Conservation (phyloP, 2,888 invertebrate genomes). For the Notocelia uddmanniana region DNA sequence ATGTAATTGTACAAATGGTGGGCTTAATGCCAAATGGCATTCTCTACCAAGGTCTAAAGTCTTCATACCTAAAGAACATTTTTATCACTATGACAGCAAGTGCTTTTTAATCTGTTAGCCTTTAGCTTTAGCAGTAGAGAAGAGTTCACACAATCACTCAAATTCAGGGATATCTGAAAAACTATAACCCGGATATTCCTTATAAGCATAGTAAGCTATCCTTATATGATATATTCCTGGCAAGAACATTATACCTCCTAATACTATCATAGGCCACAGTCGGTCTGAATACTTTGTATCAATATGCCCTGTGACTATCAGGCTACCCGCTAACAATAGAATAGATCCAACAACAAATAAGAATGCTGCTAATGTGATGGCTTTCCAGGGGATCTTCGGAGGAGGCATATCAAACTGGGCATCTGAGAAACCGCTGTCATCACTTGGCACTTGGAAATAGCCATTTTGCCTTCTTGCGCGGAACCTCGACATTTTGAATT, state of each 20-base stretch:
- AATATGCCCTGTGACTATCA: conserved; percentile 93
- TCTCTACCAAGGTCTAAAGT: background rate
- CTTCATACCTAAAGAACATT: background rate
- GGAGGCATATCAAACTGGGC: conserved; percentile 89
- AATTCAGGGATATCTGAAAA: conserved; percentile 96
- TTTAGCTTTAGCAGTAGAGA: background rate
- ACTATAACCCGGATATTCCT: conserved; percentile 93
- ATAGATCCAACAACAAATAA: conserved; percentile 92
- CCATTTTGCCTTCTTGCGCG: conserved; percentile 86
- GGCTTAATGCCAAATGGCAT: too few relatives aligned
- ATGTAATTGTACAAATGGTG: too few relatives aligned
- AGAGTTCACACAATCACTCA: conserved; percentile 74
- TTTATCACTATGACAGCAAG: background rate
- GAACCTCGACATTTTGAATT: conserved; percentile 86
- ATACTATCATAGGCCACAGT: conserved; percentile 94
- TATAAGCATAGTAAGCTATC: conserved; percentile 94
- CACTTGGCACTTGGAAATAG: conserved; percentile 84
- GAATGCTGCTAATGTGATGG: conserved; percentile 90
- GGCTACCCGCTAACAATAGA: conserved; percentile 90
- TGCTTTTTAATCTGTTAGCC: background rate
- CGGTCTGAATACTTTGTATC: conserved; percentile 94
- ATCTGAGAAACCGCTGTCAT: conserved; percentile 89
- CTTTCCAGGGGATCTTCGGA: conserved; percentile 93
- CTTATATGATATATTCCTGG: conserved; percentile 96
- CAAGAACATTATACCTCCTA: conserved; percentile 95